phyloP scores from a whole-genome alignment of 2,113 vertebrate species.

The Procavia capensis region DNA sequence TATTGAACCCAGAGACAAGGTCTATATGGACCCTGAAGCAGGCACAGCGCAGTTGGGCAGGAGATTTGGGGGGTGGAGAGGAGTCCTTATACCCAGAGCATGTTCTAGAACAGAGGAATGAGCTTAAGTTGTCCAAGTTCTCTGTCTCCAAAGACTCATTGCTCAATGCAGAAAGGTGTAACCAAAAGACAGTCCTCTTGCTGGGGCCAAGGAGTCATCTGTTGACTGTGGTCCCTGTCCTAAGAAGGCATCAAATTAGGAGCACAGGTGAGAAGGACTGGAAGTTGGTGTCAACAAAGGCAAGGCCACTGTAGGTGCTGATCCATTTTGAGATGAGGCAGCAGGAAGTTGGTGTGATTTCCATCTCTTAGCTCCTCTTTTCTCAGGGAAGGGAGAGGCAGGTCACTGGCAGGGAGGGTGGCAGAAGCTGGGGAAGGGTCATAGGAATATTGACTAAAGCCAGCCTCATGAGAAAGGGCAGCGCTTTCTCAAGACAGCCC shows the following conservation, averaged over 20 bases:
- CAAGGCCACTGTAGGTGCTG: neutral
- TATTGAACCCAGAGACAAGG: neutral
- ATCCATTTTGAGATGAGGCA: neutral
- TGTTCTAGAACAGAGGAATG: neutral
- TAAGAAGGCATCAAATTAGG: neutral
- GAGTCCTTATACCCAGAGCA: neutral
- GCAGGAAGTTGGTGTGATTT: neutral
- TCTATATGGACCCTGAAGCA: neutral
- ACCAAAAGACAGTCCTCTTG: neutral
- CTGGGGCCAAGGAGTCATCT: rapidly evolving
- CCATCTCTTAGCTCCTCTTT: neutral
- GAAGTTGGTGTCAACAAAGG: neutral
- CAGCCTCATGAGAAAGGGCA: neutral
- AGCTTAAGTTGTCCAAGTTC: neutral
- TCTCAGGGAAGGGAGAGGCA: neutral
- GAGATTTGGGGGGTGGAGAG: neutral
- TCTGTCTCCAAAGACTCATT: neutral
- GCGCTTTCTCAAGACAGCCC: neutral
- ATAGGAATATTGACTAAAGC: neutral
- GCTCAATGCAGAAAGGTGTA: neutral
- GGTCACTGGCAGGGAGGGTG: neutral
- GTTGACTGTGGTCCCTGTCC: neutral
- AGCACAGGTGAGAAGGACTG: neutral
- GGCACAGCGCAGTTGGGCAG: neutral
- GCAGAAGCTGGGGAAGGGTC: neutral